A percentile compares a stretch with the other conserved stretches of the same genome.
phyloP scores from a whole-genome alignment of 2,797 vertebrate species.

The Sebastolobus altivelis region DNA sequence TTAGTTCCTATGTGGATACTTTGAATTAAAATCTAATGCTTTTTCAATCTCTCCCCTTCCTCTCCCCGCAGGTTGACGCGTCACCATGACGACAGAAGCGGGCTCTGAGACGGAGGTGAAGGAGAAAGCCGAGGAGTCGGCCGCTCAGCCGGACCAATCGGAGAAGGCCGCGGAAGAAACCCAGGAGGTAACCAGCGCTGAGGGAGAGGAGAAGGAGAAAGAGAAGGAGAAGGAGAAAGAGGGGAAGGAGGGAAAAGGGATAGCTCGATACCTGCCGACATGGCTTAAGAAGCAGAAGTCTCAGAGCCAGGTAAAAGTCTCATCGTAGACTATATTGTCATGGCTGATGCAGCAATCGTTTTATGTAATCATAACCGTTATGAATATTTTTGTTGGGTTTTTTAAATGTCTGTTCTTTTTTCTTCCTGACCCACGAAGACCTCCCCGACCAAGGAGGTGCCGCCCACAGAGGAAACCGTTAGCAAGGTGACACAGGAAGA shows the following conservation, averaged over 20 bases:
- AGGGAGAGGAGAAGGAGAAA: conserved; percentile 74
- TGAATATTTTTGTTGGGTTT: not conserved
- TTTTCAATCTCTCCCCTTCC: not conserved
- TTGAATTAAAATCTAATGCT: not conserved
- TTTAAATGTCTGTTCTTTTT: not conserved
- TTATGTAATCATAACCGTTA: not conserved
- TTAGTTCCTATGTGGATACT: not conserved
- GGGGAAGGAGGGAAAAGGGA: conserved; percentile 89
- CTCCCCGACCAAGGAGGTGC: conserved; percentile 75
- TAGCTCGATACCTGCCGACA: conserved; percentile 94
- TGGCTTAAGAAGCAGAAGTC: conserved; percentile 99
- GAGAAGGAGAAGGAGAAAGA: conserved; percentile 74
- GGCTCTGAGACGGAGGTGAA: conserved; percentile 91
- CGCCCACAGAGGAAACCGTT: conserved; percentile 68
- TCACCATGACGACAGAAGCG: conserved; percentile 94
- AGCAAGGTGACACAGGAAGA: conserved; percentile 63
- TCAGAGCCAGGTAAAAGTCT: conserved; percentile 83
- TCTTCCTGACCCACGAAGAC: conserved; percentile 64
- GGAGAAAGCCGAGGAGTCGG: conserved; percentile 86
- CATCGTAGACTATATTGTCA: not conserved
- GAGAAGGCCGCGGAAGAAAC: conserved; percentile 63
- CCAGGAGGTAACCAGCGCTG: conserved; percentile 66
- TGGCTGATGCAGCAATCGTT: not conserved
- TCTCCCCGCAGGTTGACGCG: conserved; percentile 81
- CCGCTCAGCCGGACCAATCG: conserved; percentile 69